Conservation (phyloP, 2,888 invertebrate genomes). For the Cephus runcator region DNA sequence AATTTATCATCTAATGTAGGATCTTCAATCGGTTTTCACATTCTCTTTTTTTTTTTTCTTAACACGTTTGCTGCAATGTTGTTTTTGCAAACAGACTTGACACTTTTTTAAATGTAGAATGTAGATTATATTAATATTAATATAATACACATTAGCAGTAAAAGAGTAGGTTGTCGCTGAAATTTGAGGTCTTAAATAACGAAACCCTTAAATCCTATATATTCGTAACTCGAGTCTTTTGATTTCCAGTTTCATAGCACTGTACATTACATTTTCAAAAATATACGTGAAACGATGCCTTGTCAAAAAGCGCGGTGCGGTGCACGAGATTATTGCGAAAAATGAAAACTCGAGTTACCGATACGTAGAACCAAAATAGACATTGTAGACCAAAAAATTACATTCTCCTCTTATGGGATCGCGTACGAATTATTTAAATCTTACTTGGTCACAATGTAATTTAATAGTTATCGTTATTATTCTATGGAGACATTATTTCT, state of each 20-base stretch:
- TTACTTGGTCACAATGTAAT: neutral
- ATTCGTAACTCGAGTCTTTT: neutral
- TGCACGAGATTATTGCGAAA: neutral
- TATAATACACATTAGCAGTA: neutral
- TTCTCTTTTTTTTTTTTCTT: neutral
- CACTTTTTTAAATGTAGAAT: neutral
- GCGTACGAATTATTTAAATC: neutral
- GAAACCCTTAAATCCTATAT: neutral
- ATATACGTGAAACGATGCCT: neutral
- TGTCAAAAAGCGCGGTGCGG: neutral
- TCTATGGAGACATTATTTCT: neutral
- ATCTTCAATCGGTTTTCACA: neutral
- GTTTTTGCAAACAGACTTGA: neutral
- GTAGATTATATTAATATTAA: neutral
- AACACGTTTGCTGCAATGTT: neutral
- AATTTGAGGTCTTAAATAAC: neutral
- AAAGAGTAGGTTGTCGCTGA: neutral
- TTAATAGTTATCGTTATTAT: neutral
- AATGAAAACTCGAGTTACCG: neutral
- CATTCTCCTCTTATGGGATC: neutral
- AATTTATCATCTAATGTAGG: neutral
- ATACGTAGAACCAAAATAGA: neutral
- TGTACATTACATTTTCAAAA: neutral
- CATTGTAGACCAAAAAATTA: neutral
- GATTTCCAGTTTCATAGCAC: neutral